Evolutionary conservation across 2,797 vertebrate genomes (phyloP).

Genomic region (Cichlasoma orientale): DNA sequence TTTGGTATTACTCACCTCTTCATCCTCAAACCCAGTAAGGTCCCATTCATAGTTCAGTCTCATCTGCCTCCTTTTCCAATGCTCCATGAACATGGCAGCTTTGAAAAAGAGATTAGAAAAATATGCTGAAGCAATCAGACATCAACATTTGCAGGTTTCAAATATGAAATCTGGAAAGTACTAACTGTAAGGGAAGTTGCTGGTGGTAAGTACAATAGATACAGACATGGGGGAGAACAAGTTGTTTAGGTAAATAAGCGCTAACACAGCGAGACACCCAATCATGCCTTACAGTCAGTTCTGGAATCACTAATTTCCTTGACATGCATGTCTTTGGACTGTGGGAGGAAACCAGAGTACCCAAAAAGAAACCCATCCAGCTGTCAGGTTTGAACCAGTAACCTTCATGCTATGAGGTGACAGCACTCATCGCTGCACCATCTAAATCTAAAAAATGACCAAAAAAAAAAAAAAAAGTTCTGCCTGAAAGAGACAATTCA

Average conservation of each 20-base stretch:
- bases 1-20: constrained; percentile 86
- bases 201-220: neutral
- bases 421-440: too few species aligned
- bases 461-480: neutral
- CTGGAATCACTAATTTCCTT: neutral
- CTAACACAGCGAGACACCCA: neutral
- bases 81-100: constrained; percentile 99
- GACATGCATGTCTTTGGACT: neutral
- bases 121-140: neutral
- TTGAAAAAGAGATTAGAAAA: constrained; percentile 28
- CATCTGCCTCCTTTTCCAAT: constrained; percentile 99
- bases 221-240: neutral
- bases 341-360: neutral
- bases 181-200: neutral
- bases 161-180: neutral
- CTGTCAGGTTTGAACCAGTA: too few species aligned
- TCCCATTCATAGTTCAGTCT: constrained; percentile 97
- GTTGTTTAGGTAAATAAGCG: neutral
- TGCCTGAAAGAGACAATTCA: neutral
- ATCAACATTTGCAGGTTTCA: neutral
- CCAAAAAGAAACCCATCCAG: neutral
- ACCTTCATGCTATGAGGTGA: neutral
- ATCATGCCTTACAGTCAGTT: neutral
- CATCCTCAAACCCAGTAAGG: constrained; percentile 96
- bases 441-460: too few species aligned